Evolutionary conservation across 2,888 invertebrate genomes (phyloP), one percentile per base, ranked within the genome.

Genomic region (Bursaphelenchus okinawaensis): DNA sequence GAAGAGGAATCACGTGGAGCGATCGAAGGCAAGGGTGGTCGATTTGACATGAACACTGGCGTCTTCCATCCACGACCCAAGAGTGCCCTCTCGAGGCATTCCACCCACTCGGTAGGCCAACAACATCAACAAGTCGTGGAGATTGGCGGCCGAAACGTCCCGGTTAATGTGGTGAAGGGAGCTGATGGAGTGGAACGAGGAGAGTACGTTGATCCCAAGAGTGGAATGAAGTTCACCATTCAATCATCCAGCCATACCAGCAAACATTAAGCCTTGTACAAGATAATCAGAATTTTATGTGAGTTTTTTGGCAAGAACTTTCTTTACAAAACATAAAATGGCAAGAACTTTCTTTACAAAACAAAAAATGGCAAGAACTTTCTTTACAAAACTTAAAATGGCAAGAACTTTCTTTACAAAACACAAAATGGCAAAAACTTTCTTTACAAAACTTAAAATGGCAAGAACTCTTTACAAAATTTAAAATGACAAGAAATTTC

Each of bases 221-320:
- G 78, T 24, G 82, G 82, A n/a, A 82, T 82, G 81, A 83, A 83
- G 70, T 82, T 82, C 73, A 83, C 82, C 27, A 76, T 83, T 57
- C 77, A 80, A 66, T 12, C 40, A 40, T 40, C 40, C 16, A 40
- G 40, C 40, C 12, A n/a, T 16, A 40, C 40, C 40, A 40, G 40
- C 40, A 40, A 40, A 4, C 40, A 40, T 40, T 40, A 40, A 40
- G 3, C 40, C n/a, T 16, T n/a, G n/a, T n/a, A n/a, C n/a, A n/a
- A n/a, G n/a, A 12, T n/a, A 40, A 6, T 40, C 40, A n/a, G n/a
- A 12, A 40, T 40, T n/a, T 40, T 40, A 16, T 40, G 40, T 40
- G n/a, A 40, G 40, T 40, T 16, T 1, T 40, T 3, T n/a, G n/a
- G n/a, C n/a, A n/a, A n/a, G n/a, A n/a, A n/a, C n/a, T n/a, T n/a